phyloP scores from a whole-genome alignment of 2,797 vertebrate genomes.

The Pachyuromys duprasi region DNA sequence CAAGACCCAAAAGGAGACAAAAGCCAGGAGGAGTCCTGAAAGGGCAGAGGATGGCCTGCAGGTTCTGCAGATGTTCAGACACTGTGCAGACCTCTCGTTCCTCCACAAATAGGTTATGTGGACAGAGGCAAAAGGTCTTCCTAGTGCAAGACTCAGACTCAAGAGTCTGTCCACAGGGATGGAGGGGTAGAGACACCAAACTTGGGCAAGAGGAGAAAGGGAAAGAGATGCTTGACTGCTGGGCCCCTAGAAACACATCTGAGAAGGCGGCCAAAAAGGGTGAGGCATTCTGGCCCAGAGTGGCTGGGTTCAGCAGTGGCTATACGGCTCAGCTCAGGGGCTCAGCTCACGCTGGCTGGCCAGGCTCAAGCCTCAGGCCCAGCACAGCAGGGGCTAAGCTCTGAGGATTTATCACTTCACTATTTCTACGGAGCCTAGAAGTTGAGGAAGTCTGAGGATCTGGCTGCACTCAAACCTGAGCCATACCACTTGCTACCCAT shows the following conservation, averaged over 20 bases:
- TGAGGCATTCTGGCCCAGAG: not conserved
- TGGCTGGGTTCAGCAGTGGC: not conserved
- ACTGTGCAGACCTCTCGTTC: not conserved
- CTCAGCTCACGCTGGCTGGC: too few relatives aligned
- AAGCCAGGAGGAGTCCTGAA: not conserved
- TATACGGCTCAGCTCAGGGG: not conserved
- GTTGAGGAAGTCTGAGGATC: not conserved
- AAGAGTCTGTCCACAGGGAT: not conserved
- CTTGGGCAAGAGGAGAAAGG: not conserved
- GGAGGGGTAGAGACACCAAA: not conserved
- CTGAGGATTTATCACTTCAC: not conserved
- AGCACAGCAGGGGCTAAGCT: not conserved
- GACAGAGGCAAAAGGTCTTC: not conserved
- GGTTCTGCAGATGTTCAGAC: too few relatives aligned
- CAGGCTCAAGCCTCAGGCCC: too few relatives aligned
- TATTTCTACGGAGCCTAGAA: not conserved
- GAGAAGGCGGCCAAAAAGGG: not conserved
- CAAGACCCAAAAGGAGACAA: not conserved
- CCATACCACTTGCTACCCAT: not conserved
- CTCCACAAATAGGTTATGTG: not conserved
- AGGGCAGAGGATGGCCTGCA: too few relatives aligned
- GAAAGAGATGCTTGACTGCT: not conserved
- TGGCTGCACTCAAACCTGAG: not conserved
- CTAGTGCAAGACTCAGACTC: not conserved
- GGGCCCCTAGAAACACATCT: not conserved